phyloP scores from a whole-genome alignment of 2,888 invertebrate species.

The Buathra laborator region DNA sequence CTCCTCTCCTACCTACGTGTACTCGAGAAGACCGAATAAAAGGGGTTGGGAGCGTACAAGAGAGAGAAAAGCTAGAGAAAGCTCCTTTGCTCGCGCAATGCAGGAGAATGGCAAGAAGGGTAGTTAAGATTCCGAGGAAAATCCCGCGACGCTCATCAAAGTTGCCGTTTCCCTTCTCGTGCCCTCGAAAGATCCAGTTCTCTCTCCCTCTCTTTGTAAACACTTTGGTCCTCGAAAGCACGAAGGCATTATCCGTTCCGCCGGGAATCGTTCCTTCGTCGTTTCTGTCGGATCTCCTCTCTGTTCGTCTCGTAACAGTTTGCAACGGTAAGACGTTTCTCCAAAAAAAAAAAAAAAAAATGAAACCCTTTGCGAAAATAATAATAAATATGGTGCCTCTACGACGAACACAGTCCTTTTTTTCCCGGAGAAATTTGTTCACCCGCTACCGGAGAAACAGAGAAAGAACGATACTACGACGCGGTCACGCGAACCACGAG shows the following conservation, averaged over 20 bases:
- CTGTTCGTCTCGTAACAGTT: constrained; percentile 1
- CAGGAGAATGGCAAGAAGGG: constrained; percentile 60
- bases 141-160: constrained; percentile 60
- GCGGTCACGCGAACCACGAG: constrained; percentile 22
- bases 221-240: constrained; percentile 61
- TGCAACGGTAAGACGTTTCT: not conserved
- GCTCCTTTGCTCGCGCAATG: constrained; percentile 38
- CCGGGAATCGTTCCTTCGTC: constrained; percentile 59
- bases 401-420: not conserved
- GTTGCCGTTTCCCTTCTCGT: constrained; percentile 23
- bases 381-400: not conserved
- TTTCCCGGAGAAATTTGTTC: not conserved
- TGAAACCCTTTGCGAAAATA: not conserved
- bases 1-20: constrained; percentile 23
- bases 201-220: constrained; percentile 56
- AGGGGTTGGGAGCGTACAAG: constrained; percentile 33
- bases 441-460: not conserved
- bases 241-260: constrained; percentile 62
- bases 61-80: constrained; percentile 11
- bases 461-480: constrained; percentile 2
- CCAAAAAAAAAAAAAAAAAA: constrained; percentile 6
- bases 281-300: constrained; percentile 13
- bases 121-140: constrained; percentile 67
- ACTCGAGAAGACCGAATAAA: constrained; percentile 49
- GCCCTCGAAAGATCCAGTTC: constrained; percentile 39